Base-by-base conservation (phyloP, 1,140 invertebrate species). In the Pseudomyrmex flavicornis region DNA sequence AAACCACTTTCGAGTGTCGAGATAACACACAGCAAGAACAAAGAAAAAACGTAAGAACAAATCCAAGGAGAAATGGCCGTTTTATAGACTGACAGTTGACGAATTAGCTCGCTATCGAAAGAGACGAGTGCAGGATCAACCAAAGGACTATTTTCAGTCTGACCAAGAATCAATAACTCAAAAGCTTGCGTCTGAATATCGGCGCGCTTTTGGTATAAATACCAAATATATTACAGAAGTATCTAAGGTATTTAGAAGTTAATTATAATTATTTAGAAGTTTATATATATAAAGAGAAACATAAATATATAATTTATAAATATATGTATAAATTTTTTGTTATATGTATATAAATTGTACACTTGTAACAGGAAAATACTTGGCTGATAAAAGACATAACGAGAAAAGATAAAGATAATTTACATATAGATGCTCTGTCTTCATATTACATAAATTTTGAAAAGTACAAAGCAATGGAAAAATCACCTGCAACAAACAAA, bases 71-170 rank as follows among this genome's bases (percentile, higher is more conserved):
- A 90, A 89, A 93, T 94, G 93, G 92, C 91, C 91, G 15, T 94
- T 95, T 56, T 92, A 95, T 15, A 93, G 94, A 9, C 88, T 95
- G n/a, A 95, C 95, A 2, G 95, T 95, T 35, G 95, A 95, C 85
- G 95, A 95, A 85, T 89, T 95, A 58, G 94, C 93, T 26, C 92
- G 93, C 59, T 95, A 95, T 88, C 94, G 95, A 26, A 93, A 95
- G 44, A 94, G 94, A 83, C 93, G 93, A 20, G 89, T 93, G 17
- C 89, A 91, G 8, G 87, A 87, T 62, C 90, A 90, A 66, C 92
- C 93, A 1, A 92, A 90, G 74, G 93, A 94, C 83, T 93, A 91
- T 74, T 89, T 94, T 46, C 89, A 86, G 46, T 52, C 85, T 58
- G 56, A 85, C 8, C 65, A 68, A 10, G 80, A 88, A n/a, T 59